Percentiles rank a stretch among this genome's conserved stretches.
Evolutionary conservation across 2,113 vertebrate species (phyloP).

Genomic region (Narcine bancroftii): DNA sequence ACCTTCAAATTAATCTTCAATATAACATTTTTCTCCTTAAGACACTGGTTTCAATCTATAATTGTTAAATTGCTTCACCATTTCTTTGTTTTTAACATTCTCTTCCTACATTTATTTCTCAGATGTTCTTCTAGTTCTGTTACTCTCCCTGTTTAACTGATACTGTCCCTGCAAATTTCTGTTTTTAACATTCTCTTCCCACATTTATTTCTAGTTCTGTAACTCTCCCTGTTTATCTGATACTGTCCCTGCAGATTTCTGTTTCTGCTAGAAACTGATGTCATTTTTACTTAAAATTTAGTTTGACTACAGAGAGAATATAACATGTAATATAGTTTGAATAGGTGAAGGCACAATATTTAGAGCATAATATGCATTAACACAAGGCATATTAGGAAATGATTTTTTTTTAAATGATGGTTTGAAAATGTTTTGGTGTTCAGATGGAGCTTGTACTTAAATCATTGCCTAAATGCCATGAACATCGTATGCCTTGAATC

Average conservation of each 20-base stretch:
- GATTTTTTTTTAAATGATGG: no score
- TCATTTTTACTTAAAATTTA: background rate
- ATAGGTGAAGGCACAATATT: no score
- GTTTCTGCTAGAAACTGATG: background rate
- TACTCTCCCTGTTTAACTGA: background rate
- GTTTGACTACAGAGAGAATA: no score
- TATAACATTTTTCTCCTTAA: background rate
- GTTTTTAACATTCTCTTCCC: background rate
- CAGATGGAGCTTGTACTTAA: no score
- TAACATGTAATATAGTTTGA: no score
- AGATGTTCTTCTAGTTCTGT: background rate
- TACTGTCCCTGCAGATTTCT: background rate
- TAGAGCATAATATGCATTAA: no score
- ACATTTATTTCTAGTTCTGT: background rate
- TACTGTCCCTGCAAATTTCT: background rate
- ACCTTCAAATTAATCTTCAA: background rate
- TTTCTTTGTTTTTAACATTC: background rate
- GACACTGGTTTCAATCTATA: background rate
- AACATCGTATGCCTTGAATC: no score
- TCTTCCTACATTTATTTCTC: background rate
- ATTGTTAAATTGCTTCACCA: background rate
- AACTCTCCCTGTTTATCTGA: background rate
- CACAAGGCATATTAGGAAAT: no score
- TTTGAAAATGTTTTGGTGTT: no score
- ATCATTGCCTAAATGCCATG: no score